Conservation (phyloP, 1,140 invertebrate genomes). For the Dinoponera quadriceps region DNA sequence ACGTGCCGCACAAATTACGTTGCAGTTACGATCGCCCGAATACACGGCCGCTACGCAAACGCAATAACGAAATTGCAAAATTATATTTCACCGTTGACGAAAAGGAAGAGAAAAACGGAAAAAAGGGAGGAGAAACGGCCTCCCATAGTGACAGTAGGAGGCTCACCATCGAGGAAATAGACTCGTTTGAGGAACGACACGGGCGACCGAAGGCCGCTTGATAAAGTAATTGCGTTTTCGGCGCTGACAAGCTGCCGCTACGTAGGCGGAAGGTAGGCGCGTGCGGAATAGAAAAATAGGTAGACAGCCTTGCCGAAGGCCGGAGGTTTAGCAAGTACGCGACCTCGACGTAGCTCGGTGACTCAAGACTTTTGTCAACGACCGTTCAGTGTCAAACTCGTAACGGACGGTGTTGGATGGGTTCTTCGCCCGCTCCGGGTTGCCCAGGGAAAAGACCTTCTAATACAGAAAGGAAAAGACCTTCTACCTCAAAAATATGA, state of each 20-base stretch:
- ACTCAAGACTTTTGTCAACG: constrained; percentile 29
- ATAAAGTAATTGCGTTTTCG: constrained; percentile 12
- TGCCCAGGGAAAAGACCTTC: constrained; percentile 24
- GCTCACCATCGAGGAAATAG: constrained; percentile 8
- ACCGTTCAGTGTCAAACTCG: constrained; percentile 53
- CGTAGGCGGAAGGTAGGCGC: constrained; percentile 53
- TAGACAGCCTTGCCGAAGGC: constrained; percentile 41
- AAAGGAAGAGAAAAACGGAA: background rate
- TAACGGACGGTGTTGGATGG: background rate
- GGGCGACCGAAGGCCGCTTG: background rate
- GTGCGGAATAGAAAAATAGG: constrained; percentile 48
- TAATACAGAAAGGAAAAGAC: too few species aligned
- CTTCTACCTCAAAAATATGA: too few species aligned
- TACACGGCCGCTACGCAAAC: background rate
- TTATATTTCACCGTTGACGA: constrained; percentile 1
- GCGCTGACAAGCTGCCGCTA: constrained; percentile 1
- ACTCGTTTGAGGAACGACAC: background rate
- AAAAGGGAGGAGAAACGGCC: background rate
- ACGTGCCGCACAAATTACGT: constrained; percentile 19
- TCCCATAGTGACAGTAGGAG: background rate
- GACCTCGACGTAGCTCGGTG: constrained; percentile 37
- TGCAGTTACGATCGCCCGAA: constrained; percentile 24
- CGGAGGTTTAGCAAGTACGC: constrained; percentile 14
- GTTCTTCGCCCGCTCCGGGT: constrained; percentile 59
- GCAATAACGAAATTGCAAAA: constrained; percentile 23